A percentile compares a stretch with the other conserved stretches of the same genome.
These are phyloP conservation scores for Phortica variegata DNA, from an alignment of 1,140 invertebrate genomes.

Conservation along the genomic window DNA sequence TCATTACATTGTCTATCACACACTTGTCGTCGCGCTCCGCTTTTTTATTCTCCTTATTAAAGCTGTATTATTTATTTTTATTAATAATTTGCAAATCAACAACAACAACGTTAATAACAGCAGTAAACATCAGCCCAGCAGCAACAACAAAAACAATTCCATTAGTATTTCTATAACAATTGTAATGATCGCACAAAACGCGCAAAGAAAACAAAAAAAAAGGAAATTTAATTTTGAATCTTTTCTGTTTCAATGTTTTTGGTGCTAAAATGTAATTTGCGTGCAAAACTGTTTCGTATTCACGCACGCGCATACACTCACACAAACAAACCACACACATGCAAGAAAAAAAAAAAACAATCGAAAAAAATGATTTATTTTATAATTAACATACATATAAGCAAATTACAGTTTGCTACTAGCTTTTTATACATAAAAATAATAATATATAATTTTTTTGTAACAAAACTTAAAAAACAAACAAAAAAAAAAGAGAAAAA, in stretches of 20 bases:
- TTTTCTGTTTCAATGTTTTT: constrained; percentile 12
- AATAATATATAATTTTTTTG: constrained; percentile 53
- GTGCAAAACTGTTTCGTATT: too few species aligned
- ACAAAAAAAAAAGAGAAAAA: too few species aligned
- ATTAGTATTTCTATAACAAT: constrained; percentile 34
- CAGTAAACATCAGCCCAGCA: too few species aligned
- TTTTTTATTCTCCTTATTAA: neutral
- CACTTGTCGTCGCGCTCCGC: too few species aligned
- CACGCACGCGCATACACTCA: constrained; percentile 22
- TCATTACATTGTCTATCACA: neutral
- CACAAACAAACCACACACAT: constrained; percentile 7
- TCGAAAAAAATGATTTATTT: constrained; percentile 33
- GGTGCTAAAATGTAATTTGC: constrained; percentile 23
- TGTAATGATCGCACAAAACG: constrained; percentile 13
- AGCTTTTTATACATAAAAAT: constrained; percentile 51
- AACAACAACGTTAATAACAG: constrained; percentile 1
- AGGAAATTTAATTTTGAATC: neutral
- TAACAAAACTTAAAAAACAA: too few species aligned
- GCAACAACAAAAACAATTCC: constrained; percentile 36
- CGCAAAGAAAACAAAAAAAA: constrained; percentile 13
- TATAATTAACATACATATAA: constrained; percentile 28
- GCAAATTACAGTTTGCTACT: constrained; percentile 43
- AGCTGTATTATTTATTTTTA: neutral
- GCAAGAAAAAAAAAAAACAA: constrained; percentile 9
- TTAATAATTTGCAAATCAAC: constrained; percentile 3